A percentile compares a stretch with the other conserved stretches of the same genome.
Evolutionary conservation across 2,797 vertebrate species (phyloP).

Genomic region (Cossypha polioptera): DNA sequence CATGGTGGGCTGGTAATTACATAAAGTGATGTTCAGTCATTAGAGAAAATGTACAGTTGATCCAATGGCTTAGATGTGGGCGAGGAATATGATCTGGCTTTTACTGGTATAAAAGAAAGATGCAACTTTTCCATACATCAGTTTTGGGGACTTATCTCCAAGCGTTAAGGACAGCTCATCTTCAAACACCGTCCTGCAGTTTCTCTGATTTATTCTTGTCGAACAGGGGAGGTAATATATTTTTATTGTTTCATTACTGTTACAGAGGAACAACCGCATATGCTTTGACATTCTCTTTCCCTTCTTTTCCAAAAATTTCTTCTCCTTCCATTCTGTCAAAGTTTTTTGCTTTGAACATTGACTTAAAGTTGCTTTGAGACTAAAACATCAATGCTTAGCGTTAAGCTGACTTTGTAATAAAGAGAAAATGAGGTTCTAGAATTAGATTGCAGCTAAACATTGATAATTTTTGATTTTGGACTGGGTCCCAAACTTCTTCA

Average conservation of each 20-base stretch:
- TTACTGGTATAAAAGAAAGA: conserved; percentile 74
- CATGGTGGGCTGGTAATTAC: conserved; percentile 73
- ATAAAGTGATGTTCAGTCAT: conserved; percentile 65
- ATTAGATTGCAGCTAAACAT: background rate
- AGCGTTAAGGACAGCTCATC: background rate
- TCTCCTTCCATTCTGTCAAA: background rate
- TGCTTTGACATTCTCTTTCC: background rate
- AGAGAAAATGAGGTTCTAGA: background rate
- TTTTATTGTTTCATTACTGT: background rate
- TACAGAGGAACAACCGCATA: background rate
- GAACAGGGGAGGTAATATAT: conserved; percentile 67
- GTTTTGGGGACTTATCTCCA: conserved; percentile 6
- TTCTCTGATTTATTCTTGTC: conserved; percentile 26
- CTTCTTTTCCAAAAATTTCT: background rate
- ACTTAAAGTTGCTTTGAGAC: background rate
- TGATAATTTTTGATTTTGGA: background rate
- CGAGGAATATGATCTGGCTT: conserved; percentile 34
- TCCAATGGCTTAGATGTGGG: conserved; percentile 74
- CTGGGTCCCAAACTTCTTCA: background rate
- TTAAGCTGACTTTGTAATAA: background rate
- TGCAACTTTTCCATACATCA: conserved; percentile 10
- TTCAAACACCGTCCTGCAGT: conserved; percentile 30
- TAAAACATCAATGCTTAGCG: background rate
- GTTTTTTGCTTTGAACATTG: background rate
- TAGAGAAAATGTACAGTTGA: conserved; percentile 72